phyloP scores from a whole-genome alignment of 2,888 invertebrate species.

The Drosophila monieri region DNA sequence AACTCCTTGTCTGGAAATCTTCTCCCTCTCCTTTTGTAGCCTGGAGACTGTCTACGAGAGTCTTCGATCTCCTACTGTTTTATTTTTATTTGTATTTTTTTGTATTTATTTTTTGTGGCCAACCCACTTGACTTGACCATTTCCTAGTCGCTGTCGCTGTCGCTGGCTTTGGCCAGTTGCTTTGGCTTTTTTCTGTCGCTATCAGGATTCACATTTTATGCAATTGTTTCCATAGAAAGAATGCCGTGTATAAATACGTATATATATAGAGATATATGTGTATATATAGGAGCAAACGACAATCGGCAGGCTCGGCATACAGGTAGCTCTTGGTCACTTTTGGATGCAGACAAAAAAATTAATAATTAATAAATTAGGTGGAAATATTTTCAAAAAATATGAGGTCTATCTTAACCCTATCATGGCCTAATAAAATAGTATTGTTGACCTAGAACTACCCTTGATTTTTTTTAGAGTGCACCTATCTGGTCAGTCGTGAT shows the following conservation, averaged over 20 bases:
- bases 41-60: constrained; percentile 5
- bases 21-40: constrained; percentile 7
- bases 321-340: constrained; percentile 26
- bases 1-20: constrained; percentile 25
- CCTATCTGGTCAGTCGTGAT: constrained; percentile 73
- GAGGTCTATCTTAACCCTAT: too few species aligned
- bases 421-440: too few species aligned
- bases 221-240: constrained; percentile 73
- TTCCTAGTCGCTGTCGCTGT: constrained; percentile 21
- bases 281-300: constrained; percentile 34
- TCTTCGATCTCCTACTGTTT: constrained; percentile 40
- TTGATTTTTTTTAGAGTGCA: not conserved
- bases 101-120: constrained; percentile 8
- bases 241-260: constrained; percentile 42
- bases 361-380: not conserved
- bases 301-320: constrained; percentile 23
- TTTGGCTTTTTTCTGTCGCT: constrained; percentile 60
- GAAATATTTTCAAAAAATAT: not conserved
- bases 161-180: constrained; percentile 18
- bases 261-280: constrained; percentile 25
- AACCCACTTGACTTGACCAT: constrained; percentile 46
- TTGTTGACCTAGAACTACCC: not conserved
- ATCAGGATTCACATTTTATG: constrained; percentile 80
- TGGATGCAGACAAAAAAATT: not conserved
- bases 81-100: constrained; percentile 1